Evolutionary conservation across 2,797 vertebrate species (phyloP).

Genomic region (Eulemur coronatus): DNA sequence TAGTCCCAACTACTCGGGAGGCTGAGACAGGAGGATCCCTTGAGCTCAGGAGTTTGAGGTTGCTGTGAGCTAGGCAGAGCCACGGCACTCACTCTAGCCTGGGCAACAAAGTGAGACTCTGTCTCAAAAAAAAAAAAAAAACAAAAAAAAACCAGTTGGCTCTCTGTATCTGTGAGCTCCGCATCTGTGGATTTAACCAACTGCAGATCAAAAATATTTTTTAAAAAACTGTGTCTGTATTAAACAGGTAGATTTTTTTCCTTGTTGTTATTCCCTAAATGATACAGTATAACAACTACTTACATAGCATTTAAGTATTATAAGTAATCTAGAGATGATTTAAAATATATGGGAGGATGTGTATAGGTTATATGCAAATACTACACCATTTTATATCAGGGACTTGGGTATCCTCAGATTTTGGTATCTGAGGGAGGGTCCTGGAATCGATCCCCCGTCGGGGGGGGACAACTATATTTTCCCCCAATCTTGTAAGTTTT

Average conservation of each 20-base stretch:
- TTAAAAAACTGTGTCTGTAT: not conserved
- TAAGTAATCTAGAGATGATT: not conserved
- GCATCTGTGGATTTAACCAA: not conserved
- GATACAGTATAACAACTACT: not conserved
- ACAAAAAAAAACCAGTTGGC: too few relatives aligned
- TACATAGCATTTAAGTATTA: not conserved
- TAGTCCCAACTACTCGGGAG: too few relatives aligned
- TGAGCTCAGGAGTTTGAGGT: too few relatives aligned
- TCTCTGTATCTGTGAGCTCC: not conserved
- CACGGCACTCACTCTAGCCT: too few relatives aligned
- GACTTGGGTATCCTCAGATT: not conserved
- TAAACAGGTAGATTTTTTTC: not conserved
- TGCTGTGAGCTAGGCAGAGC: too few relatives aligned
- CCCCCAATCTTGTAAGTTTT: not conserved
- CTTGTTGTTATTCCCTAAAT: not conserved
- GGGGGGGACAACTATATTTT: not conserved
- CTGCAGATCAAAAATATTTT: not conserved
- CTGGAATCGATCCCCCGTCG: not conserved
- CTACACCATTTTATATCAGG: not conserved
- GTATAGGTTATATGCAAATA: not conserved
- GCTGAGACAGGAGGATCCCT: too few relatives aligned
- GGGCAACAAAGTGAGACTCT: too few relatives aligned
- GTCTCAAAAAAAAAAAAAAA: too few relatives aligned
- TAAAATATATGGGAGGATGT: not conserved
- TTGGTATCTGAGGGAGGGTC: not conserved